Base-by-base conservation (phyloP, 2,888 invertebrate genomes). In the Spatulosminthurus flaviceps region DNA sequence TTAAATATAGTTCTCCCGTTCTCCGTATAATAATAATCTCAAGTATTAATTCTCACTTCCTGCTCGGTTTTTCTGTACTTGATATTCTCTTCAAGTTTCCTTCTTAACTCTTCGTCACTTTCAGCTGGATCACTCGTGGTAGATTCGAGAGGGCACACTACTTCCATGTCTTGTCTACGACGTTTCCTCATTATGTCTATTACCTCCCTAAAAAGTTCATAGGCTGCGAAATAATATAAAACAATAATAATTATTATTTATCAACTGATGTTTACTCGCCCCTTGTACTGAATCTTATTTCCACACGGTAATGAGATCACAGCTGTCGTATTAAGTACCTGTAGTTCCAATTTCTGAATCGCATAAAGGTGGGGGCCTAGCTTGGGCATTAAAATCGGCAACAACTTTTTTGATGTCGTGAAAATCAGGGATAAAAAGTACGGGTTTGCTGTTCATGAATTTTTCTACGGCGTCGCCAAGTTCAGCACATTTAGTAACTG, bases 11-110 rank as follows among this genome's bases (percentile, higher is more conserved):
- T n/a, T n/a, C n/a, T n/a, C n/a, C n/a, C n/a, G n/a, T n/a, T n/a
- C n/a, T n/a, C n/a, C n/a, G n/a, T n/a, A n/a, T n/a, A n/a, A n/a
- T n/a, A 21, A 21, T 16, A n/a, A 60, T 28, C 21, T 5, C 60
- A 28, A 13, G 28, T 51, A 11, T 26, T 26, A 69, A 19, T 19
- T 42, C 43, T 67, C 21, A 77, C 77, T 19, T 43, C 51, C n/a
- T 70, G 19, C 21, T 69, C 77, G 1, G 77, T 51, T 28, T 70
- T 51, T 26, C 16, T 7, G 0, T 1, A 1, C 13, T 29, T 22
- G 1, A 13, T 21, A 29, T 77, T 77, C 29, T 77, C 77, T 69
- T 67, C 70, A 5, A 77, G 42, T 51, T 77, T 77, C 24, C 11
- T 19, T 43, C 28, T 28, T 9, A 77, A 29, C 24, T 77, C 77